Base-by-base conservation (phyloP, 1,140 invertebrate species). In the Psilanteris sp. region DNA sequence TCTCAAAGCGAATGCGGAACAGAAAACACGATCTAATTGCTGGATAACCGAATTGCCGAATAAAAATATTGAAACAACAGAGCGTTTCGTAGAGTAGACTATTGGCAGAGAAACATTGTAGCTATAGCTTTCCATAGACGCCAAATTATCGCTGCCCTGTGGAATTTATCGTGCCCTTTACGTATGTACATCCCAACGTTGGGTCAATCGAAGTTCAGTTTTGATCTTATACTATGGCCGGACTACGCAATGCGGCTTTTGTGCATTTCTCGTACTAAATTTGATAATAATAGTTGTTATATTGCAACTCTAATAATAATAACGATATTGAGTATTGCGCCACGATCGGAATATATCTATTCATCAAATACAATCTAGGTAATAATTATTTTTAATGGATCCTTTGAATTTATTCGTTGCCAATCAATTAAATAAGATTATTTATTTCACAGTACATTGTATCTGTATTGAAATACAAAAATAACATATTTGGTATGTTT, bases 21-120 rank as follows among this genome's bases (percentile, higher is more conserved):
- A 70, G 59, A 77, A 79, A 79, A 79, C 66, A 71, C 41, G 44
- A 66, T 57, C 68, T 79, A 77, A 79, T 77, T 74, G 74, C 55
- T 46, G 64, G 59, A 71, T 71, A 74, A 70, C 66, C 46, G 57
- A 79, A 74, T 66, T 70, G 64, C 15, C 20, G 52, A 62, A 59
- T 61, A 62, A 57, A 41, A 32, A 44, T 78, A 70, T 67, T 32
- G 67, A 77, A 77, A 77, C 66, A 72, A 72, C 68, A 68, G 62
- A 41, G 24, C 26, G 57, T 34, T 16, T 37, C 31, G 18, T 18
- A 2, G 31, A 36, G 29, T 7, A 13, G 29, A 43, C 27, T n/a
- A 29, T 22, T 41, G 48, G 13, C 27, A 43, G 10, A 9, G 27
- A 67, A 44, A 27, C 54, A 39, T 67, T 73, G 57, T 78, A 78